These are phyloP conservation scores for Microcebus murinus DNA, from an alignment of 2,113 vertebrate species.

Conservation along the genomic window DNA sequence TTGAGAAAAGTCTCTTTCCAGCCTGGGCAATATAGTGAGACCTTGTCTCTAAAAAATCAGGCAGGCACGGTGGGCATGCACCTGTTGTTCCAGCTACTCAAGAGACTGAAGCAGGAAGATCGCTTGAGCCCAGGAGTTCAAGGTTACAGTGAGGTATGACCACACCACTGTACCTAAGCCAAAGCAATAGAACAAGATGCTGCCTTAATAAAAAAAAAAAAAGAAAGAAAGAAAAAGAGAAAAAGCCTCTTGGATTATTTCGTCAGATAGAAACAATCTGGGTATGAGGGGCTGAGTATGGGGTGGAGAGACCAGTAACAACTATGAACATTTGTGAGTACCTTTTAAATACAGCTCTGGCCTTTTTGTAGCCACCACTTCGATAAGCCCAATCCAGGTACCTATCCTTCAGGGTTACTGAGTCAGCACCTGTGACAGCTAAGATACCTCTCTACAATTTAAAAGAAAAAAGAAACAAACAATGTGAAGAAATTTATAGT, in stretches of 20 bases:
- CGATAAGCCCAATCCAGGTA: conserved; percentile 95
- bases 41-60: not conserved
- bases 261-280: not conserved
- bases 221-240: not conserved
- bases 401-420: conserved; percentile 90
- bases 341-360: conserved; percentile 92
- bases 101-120: not conserved
- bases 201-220: not conserved
- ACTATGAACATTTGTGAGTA: conserved; percentile 63
- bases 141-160: not conserved
- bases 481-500: not conserved
- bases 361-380: conserved; percentile 92
- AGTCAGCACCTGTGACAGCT: conserved; percentile 84
- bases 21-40: not conserved
- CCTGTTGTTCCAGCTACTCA: not conserved
- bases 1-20: no score
- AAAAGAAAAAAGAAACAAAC: conserved; percentile 49
- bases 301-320: not conserved
- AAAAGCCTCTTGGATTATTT: not conserved
- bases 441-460: conserved; percentile 89
- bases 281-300: not conserved
- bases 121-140: not conserved
- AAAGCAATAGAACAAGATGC: no score
- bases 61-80: not conserved
- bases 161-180: no score